Evolutionary conservation across 2,113 vertebrate species (phyloP).

Genomic region (Delphinapterus leucas): DNA sequence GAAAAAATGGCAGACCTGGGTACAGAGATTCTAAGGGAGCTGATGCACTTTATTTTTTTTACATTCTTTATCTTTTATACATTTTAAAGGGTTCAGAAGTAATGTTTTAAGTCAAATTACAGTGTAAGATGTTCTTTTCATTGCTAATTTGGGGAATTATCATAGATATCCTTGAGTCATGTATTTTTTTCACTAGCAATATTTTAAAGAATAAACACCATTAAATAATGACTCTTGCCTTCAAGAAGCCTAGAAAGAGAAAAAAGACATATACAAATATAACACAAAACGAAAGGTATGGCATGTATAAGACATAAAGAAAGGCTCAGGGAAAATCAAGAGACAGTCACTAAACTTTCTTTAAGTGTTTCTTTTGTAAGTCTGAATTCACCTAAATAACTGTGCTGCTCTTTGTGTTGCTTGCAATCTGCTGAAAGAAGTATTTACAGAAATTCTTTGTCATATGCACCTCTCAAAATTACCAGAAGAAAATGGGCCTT

Average conservation of each 20-base stretch:
- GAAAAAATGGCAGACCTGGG: neutral
- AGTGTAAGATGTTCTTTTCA: neutral
- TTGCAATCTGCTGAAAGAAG: neutral
- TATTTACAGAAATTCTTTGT: neutral
- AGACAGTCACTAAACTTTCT: neutral
- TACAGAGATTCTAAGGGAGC: neutral
- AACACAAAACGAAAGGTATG: neutral
- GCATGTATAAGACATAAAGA: neutral
- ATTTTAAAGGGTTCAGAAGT: neutral
- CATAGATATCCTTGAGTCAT: neutral
- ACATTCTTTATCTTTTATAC: neutral
- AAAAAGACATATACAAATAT: neutral
- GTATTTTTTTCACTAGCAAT: neutral
- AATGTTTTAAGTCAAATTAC: neutral
- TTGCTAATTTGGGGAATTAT: neutral
- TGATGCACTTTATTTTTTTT: neutral
- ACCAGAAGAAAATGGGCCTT: neutral
- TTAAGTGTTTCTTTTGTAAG: neutral
- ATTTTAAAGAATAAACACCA: neutral
- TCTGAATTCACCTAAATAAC: neutral
- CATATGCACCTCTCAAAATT: neutral
- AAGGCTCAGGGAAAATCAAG: neutral
- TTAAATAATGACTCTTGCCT: neutral
- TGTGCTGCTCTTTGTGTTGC: neutral
- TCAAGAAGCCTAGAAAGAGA: neutral